Evolutionary conservation across 1,140 invertebrate genomes (phyloP).

Genomic region (Tetramorium parvispinum): DNA sequence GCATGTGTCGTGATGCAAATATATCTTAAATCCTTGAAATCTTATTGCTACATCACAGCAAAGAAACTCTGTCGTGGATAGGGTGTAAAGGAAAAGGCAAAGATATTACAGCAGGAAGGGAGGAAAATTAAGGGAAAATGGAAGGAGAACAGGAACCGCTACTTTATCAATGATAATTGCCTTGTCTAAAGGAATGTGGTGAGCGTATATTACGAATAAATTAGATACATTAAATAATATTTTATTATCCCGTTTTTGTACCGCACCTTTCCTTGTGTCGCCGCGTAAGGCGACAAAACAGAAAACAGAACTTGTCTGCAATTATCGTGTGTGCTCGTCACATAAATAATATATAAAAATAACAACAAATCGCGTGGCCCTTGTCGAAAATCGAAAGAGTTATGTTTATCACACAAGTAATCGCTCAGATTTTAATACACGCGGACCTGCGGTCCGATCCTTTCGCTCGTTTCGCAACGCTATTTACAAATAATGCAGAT

Average conservation of each 20-base stretch:
- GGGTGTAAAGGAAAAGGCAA: neutral
- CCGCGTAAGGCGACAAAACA: constrained; percentile 15
- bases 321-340: constrained; percentile 30
- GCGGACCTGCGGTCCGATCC: neutral
- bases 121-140: neutral
- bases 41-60: constrained; percentile 44
- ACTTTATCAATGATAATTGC: constrained; percentile 12
- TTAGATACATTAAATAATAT: constrained; percentile 70
- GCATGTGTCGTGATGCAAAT: neutral
- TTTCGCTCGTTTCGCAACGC: constrained; percentile 26
- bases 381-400: constrained; percentile 43
- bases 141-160: neutral
- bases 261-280: constrained; percentile 66
- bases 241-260: constrained; percentile 73
- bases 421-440: constrained; percentile 37
- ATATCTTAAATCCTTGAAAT: constrained; percentile 25
- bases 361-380: constrained; percentile 44
- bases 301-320: constrained; percentile 28
- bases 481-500: constrained; percentile 49
- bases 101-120: neutral
- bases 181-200: constrained; percentile 10
- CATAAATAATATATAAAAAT: constrained; percentile 66
- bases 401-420: constrained; percentile 43
- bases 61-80: neutral
- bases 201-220: constrained; percentile 65